phyloP scores from a whole-genome alignment of 2,888 invertebrate species.

The Agriopis leucophaearia region DNA sequence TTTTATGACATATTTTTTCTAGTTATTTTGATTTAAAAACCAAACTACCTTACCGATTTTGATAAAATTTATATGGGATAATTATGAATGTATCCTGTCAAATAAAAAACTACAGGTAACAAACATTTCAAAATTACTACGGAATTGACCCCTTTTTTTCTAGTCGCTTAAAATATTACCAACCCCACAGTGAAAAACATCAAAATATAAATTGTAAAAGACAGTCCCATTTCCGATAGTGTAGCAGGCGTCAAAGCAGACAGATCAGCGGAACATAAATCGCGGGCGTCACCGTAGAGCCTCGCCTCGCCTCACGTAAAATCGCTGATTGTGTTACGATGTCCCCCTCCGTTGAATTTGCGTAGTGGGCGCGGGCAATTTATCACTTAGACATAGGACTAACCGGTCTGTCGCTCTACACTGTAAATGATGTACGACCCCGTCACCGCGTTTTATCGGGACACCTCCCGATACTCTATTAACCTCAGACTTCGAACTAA shows the following conservation, averaged over 20 bases:
- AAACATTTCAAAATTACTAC: background rate
- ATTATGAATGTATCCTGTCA: too few relatives aligned
- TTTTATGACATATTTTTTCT: too few relatives aligned
- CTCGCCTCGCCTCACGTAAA: conserved; percentile 75
- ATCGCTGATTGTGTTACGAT: conserved; percentile 78
- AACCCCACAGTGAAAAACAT: background rate
- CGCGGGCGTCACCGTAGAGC: conserved; percentile 62
- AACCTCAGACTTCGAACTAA: conserved; percentile 59
- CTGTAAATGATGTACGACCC: conserved; percentile 71
- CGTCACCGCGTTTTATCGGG: conserved; percentile 55
- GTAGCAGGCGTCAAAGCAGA: conserved; percentile 50
- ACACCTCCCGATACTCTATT: conserved; percentile 57
- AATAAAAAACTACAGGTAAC: too few relatives aligned
- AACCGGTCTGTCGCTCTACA: conserved; percentile 67
- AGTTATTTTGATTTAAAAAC: too few relatives aligned
- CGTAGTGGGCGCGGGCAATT: conserved; percentile 80
- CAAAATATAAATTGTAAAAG: conserved; percentile 31
- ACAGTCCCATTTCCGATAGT: conserved; percentile 40
- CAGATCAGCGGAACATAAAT: conserved; percentile 63
- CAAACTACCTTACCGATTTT: too few relatives aligned
- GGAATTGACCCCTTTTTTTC: too few relatives aligned
- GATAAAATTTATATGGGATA: too few relatives aligned
- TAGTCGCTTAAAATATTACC: background rate
- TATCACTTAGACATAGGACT: conserved; percentile 84
- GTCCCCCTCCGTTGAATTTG: conserved; percentile 81